Percentiles rank a stretch among this genome's conserved stretches.
Evolutionary conservation across 2,888 invertebrate species (phyloP).

Genomic region (Tiphia femorata): DNA sequence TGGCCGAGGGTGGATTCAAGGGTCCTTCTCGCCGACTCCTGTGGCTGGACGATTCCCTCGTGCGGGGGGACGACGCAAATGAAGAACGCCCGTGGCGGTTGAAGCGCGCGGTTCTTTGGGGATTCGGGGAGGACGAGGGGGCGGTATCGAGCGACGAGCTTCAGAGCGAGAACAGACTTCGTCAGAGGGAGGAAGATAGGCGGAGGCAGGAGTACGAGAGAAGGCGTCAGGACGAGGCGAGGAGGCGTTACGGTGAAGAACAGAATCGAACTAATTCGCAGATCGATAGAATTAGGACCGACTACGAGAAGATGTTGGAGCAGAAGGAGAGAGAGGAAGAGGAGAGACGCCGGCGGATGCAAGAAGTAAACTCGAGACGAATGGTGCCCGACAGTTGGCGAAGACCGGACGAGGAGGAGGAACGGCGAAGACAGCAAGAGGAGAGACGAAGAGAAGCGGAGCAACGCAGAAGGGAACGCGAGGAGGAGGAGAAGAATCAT

Average conservation of each 20-base stretch:
- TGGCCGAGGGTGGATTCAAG: too few species aligned
- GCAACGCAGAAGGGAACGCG: slow-evolving; percentile 8
- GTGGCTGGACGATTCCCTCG: slow-evolving; percentile 29
- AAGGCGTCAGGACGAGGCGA: slow-evolving; percentile 25
- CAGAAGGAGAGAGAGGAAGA: slow-evolving; percentile 33
- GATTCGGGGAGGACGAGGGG: slow-evolving; percentile 58
- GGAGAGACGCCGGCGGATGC: slow-evolving; percentile 22
- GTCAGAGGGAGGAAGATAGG: slow-evolving; percentile 33
- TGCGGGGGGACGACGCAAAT: slow-evolving; percentile 9
- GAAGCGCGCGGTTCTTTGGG: slow-evolving; percentile 48
- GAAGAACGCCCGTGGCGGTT: slow-evolving; percentile 9
- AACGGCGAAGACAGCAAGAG: slow-evolving; percentile 21
- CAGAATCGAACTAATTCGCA: slow-evolving; percentile 25
- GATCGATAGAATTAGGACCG: slow-evolving; percentile 30
- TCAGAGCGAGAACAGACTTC: background rate
- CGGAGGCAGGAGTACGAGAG: slow-evolving; percentile 37
- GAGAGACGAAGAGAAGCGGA: slow-evolving; percentile 7
- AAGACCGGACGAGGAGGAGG: background rate
- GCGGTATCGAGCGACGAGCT: slow-evolving; percentile 39
- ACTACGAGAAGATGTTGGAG: slow-evolving; percentile 26
- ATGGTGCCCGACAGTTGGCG: background rate
- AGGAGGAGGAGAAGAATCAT: slow-evolving; percentile 10
- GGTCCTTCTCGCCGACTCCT: slow-evolving; percentile 21
- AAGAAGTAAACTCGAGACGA: slow-evolving; percentile 8
- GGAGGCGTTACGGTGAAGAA: slow-evolving; percentile 11